Conservation (phyloP, 2,113 vertebrate species). For the Callospermophilus lateralis region DNA sequence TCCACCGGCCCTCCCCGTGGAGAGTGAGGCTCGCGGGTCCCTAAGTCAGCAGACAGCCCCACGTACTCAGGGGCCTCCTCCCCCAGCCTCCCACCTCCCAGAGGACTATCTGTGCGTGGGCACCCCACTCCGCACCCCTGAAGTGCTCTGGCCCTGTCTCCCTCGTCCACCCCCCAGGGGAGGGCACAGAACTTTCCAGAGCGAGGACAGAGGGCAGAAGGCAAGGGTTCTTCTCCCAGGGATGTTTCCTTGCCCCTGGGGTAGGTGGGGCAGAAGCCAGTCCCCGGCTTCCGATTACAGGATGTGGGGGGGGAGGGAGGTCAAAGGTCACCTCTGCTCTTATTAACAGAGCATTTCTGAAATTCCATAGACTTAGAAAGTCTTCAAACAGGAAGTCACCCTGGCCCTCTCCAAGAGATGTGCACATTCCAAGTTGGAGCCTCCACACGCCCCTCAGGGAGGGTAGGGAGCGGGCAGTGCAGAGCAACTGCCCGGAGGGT, state of each 20-base stretch:
- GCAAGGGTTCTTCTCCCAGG: constrained; percentile 20
- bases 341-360: constrained; percentile 69
- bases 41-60: constrained; percentile 32
- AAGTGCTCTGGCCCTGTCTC: neutral
- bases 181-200: constrained; percentile 69
- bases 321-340: constrained; percentile 55
- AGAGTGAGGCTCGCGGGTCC: rapidly evolving
- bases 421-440: neutral
- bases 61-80: rapidly evolving
- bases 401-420: neutral
- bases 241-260: constrained; percentile 49
- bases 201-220: constrained; percentile 41
- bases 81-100: neutral
- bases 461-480: neutral
- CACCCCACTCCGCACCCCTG: rapidly evolving
- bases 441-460: neutral
- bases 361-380: constrained; percentile 70
- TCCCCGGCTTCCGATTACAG: constrained; percentile 71
- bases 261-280: constrained; percentile 51
- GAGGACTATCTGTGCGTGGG: neutral
- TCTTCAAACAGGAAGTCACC: constrained; percentile 72
- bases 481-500: neutral
- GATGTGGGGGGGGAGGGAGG: constrained; percentile 63
- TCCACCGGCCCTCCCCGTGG: neutral
- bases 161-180: neutral